Evolutionary conservation across 2,797 vertebrate genomes (phyloP).

Genomic region (Lemur catta): DNA sequence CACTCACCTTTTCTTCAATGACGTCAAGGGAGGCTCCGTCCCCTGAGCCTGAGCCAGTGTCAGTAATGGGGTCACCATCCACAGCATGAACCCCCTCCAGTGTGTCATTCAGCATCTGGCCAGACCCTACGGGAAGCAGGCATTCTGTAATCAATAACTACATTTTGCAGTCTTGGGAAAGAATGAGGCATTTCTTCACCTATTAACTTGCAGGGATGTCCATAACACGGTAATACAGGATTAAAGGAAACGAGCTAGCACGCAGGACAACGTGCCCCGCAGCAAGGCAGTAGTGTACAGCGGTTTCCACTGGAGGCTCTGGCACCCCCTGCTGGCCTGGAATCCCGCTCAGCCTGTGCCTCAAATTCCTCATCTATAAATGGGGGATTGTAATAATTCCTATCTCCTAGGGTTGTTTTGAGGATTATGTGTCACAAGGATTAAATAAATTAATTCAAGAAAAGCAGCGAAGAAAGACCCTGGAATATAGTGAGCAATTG

Average conservation of each 20-base stretch:
- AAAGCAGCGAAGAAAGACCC: background rate
- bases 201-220: background rate
- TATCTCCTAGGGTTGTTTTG: background rate
- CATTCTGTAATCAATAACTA: background rate
- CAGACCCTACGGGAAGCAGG: constrained; percentile 63
- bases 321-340: background rate
- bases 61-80: background rate
- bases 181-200: background rate
- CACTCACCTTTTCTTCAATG: constrained; percentile 78
- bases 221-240: background rate
- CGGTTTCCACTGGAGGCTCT: background rate
- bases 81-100: background rate
- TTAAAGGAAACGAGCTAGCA: background rate
- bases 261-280: accelerated
- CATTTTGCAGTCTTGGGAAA: background rate
- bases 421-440: background rate
- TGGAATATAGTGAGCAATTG: background rate
- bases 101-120: constrained; percentile 60
- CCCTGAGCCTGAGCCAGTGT: constrained; percentile 78
- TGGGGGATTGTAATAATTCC: background rate
- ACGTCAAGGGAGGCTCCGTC: constrained; percentile 24
- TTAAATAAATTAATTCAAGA: background rate
- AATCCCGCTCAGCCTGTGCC: background rate
- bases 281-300: background rate
- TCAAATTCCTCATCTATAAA: background rate